These are phyloP conservation scores for Ichneumon xanthorius DNA, from an alignment of 2,888 invertebrate species.

Conservation along the genomic window DNA sequence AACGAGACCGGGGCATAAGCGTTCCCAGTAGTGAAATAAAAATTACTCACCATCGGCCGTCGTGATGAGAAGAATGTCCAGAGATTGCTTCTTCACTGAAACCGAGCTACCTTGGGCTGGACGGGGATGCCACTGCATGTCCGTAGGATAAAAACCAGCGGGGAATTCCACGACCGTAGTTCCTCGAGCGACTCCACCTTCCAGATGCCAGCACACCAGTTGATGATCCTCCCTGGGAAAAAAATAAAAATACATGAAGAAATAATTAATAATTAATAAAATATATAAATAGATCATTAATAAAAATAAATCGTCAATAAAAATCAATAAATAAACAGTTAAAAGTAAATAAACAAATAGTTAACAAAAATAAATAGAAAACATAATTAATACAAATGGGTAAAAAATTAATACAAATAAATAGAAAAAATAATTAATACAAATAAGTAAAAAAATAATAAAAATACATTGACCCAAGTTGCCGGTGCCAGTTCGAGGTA, in stretches of 20 bases:
- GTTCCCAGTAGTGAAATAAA: background rate
- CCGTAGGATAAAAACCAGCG: slow-evolving; percentile 94
- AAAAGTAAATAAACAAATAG: background rate
- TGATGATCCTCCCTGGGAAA: slow-evolving; percentile 95
- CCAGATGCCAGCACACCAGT: slow-evolving; percentile 95
- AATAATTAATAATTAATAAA: slow-evolving; percentile 2
- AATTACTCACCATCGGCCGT: slow-evolving; percentile 92
- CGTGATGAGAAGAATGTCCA: slow-evolving; percentile 94
- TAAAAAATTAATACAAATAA: background rate
- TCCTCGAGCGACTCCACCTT: slow-evolving; percentile 89
- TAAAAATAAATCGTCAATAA: slow-evolving; percentile 19
- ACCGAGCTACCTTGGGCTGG: slow-evolving; percentile 84
- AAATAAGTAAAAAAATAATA: slow-evolving; percentile 5
- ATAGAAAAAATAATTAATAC: slow-evolving; percentile 1
- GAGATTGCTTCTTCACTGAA: slow-evolving; percentile 87
- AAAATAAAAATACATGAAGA: slow-evolving; percentile 41
- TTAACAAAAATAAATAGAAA: slow-evolving; percentile 13
- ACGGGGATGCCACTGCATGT: slow-evolving; percentile 95
- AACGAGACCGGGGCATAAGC: no score
- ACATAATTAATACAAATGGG: background rate
- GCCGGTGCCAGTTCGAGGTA: background rate
- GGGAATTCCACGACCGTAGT: slow-evolving; percentile 92
- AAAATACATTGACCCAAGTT: background rate
- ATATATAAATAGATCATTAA: slow-evolving; percentile 4
- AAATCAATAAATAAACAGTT: slow-evolving; percentile 8